Conservation (phyloP, 2,113 vertebrate species). For the Sphyrna mokarran region DNA sequence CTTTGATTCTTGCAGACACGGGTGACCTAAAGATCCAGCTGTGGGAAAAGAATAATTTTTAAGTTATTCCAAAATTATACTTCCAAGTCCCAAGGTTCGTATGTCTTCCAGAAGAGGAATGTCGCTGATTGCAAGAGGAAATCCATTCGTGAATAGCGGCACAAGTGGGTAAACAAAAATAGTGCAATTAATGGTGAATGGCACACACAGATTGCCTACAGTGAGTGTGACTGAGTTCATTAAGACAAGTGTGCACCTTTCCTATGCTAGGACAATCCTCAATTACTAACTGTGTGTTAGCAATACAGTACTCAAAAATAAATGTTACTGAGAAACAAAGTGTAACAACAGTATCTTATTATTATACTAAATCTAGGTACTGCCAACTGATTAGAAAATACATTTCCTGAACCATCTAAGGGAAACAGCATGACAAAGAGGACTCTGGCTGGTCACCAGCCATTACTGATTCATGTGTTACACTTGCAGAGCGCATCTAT, state of each 20-base stretch:
- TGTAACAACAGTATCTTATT: neutral
- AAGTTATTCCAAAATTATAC: neutral
- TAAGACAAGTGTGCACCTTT: neutral
- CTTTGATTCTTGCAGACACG: neutral
- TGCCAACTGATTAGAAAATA: neutral
- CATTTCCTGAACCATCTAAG: neutral
- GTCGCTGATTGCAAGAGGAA: neutral
- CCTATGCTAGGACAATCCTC: neutral
- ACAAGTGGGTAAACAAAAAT: neutral
- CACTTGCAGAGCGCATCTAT: neutral
- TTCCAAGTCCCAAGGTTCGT: neutral
- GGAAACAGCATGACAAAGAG: neutral
- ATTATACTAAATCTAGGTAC: neutral
- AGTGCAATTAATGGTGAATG: neutral
- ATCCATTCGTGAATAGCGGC: neutral
- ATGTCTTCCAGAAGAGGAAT: neutral
- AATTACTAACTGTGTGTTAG: neutral
- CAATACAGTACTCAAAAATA: neutral
- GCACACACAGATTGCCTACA: neutral
- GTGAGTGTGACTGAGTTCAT: neutral
- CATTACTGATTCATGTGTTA: neutral
- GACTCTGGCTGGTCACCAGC: neutral
- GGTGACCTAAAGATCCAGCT: neutral
- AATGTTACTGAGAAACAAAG: neutral
- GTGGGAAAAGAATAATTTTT: neutral